phyloP scores from a whole-genome alignment of 2,113 vertebrate genomes.

The Pluvianellus socialis region DNA sequence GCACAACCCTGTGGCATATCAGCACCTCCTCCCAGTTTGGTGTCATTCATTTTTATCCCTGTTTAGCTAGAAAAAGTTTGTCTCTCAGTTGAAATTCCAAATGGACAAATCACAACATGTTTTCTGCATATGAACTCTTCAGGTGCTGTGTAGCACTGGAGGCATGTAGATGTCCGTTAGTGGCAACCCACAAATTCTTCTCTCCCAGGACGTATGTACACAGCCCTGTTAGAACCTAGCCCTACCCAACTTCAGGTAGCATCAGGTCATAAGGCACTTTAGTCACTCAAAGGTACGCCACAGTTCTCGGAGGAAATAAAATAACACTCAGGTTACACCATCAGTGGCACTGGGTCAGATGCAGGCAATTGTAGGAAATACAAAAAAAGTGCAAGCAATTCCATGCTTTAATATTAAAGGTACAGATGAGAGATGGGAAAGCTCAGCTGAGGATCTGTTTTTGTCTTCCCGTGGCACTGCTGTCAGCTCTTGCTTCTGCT shows the following conservation, averaged over 20 bases:
- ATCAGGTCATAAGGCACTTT: background rate
- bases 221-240: background rate
- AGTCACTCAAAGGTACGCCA: background rate
- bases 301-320: background rate
- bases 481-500: background rate
- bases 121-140: background rate
- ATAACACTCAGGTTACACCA: background rate
- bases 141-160: background rate
- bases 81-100: background rate
- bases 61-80: background rate
- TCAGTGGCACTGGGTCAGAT: background rate
- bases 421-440: background rate
- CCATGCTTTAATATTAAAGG: background rate
- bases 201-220: background rate
- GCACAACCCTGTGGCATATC: background rate
- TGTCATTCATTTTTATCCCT: background rate
- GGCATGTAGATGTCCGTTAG: background rate
- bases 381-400: background rate
- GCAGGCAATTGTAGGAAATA: background rate
- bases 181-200: background rate
- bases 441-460: background rate
- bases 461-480: background rate
- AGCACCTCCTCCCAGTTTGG: background rate
- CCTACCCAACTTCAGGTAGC: background rate
- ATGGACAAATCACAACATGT: background rate